phyloP scores from a whole-genome alignment of 2,888 invertebrate genomes.

The Sarcophaga rosellei region DNA sequence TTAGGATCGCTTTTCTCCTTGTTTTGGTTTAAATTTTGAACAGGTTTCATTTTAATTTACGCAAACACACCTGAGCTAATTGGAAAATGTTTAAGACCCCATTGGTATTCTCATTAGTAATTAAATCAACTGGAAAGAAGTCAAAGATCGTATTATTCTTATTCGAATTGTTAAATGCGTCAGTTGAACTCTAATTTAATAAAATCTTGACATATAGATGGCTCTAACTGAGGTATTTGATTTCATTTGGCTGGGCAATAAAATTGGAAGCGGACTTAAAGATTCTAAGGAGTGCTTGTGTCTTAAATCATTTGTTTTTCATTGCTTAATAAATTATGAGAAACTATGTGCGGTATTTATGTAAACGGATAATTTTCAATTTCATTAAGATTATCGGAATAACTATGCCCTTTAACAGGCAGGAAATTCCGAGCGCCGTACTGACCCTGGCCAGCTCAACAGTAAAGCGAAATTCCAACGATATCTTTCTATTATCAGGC shows the following conservation, averaged over 20 bases:
- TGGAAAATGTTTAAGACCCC: neutral
- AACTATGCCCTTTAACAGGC: no score
- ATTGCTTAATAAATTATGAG: neutral
- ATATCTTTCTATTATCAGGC: no score
- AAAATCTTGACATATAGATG: slow-evolving; percentile 5
- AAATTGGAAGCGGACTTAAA: no score
- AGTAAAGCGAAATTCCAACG: no score
- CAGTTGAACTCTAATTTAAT: neutral
- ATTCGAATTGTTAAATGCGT: neutral
- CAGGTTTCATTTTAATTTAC: neutral
- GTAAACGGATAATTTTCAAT: no score
- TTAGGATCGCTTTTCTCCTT: neutral
- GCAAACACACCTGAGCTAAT: neutral
- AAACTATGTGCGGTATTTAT: no score
- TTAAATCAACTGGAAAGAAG: neutral
- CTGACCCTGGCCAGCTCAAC: no score
- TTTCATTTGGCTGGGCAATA: neutral
- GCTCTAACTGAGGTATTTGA: neutral
- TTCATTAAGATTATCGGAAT: no score
- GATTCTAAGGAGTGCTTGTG: neutral
- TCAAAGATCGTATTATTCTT: neutral
- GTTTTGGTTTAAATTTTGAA: neutral
- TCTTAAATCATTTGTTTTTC: neutral
- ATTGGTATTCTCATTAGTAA: neutral
- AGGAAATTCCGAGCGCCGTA: no score